phyloP scores from a whole-genome alignment of 1,140 invertebrate species.

The Halesus radiatus region DNA sequence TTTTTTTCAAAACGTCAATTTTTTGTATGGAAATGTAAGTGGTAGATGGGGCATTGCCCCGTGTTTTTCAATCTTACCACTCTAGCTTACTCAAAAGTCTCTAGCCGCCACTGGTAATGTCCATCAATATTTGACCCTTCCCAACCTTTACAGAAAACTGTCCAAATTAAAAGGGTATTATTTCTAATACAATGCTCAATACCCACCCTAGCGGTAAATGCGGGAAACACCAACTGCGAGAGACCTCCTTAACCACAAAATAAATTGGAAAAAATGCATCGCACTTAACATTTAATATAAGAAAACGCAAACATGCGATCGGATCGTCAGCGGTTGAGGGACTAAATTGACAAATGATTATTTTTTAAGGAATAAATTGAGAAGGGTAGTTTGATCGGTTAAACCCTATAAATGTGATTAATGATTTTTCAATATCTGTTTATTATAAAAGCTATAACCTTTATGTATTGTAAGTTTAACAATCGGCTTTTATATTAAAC shows the following conservation, averaged over 20 bases:
- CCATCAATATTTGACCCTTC: background rate
- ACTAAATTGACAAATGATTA: constrained; percentile 53
- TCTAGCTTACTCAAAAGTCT: too few relatives aligned
- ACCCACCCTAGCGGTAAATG: background rate
- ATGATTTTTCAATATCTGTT: background rate
- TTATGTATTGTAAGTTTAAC: too few relatives aligned
- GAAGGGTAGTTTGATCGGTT: constrained; percentile 13
- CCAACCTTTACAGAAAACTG: background rate
- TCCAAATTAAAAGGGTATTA: constrained; percentile 24
- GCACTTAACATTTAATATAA: constrained; percentile 8
- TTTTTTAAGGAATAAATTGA: constrained; percentile 27
- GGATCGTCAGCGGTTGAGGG: constrained; percentile 45
- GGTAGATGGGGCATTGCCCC: too few relatives aligned
- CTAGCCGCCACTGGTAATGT: too few relatives aligned
- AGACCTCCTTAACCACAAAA: constrained; percentile 8
- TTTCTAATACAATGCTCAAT: background rate
- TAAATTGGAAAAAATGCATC: constrained; percentile 23
- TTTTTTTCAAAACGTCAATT: too few relatives aligned
- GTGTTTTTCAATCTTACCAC: too few relatives aligned
- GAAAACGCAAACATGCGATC: constrained; percentile 47
- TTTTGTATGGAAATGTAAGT: too few relatives aligned
- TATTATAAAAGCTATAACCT: too few relatives aligned
- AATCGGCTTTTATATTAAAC: too few relatives aligned
- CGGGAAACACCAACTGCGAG: constrained; percentile 10
- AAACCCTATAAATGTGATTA: background rate